Base-by-base conservation (phyloP, 2,888 invertebrate species). In the Agrochola macilenta region DNA sequence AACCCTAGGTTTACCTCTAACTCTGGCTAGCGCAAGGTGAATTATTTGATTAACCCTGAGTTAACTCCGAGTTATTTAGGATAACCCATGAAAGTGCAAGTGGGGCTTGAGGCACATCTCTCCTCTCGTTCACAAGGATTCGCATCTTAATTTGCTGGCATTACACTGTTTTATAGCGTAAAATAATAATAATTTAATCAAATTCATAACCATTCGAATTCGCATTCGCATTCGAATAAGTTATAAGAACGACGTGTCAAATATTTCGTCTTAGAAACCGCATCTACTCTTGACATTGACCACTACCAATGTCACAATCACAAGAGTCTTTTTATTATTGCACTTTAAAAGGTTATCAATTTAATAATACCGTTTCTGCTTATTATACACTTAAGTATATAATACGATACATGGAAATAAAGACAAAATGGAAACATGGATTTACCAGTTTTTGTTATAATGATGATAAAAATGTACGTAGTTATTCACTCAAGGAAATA, bases 261-360 rank as follows among this genome's bases (percentile, higher is more conserved):
- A 57, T 57, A 79, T 57, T 64, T 77, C 5, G 69, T 79, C 60
- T 74, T 79, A 11, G 60, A 81, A 66, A 72, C 74, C 8, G 63
- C 49, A 64, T 69, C 63, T 17, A 14, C 23, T 65, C 79, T 35
- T 54, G 71, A 78, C 86, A 83, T 86, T 81, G 83, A 72, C 73
- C 68, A 68, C 68, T 66, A 52, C 61, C 81, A 86, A 85, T 77
- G 83, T 69, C 83, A 76, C 60, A 69, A 69, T 64, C 61, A 65
- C 49, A 60, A 60, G 64, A 81, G 65, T 69, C 58, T 84, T 83
- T 78, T 75, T 81, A 75, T 81, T 69, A 81, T 30, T 73, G 43
- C 43, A 69, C 46, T 58, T 72, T 71, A 76, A 81, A 78, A 84
- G 85, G 73, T 84, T 85, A 85, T 76, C 74, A 61, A 17, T 68